These are phyloP conservation scores for Dromius quadrimaculatus DNA, from an alignment of 2,888 invertebrate genomes.

Conservation along the genomic window DNA sequence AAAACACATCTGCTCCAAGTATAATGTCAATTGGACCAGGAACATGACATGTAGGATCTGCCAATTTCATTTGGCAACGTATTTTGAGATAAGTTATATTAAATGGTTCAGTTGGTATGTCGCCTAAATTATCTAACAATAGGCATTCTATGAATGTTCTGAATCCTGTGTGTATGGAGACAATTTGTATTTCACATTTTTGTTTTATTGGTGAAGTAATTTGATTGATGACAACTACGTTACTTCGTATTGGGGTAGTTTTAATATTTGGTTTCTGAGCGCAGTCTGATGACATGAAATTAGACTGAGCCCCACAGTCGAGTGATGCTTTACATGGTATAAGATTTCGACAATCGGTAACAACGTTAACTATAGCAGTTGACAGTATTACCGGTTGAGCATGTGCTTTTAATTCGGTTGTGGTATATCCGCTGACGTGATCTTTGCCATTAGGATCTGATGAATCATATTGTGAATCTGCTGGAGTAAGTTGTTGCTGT, in stretches of 20 bases:
- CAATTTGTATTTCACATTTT: neutral
- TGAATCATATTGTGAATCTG: neutral
- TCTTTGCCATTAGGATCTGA: neutral
- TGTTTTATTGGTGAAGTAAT: neutral
- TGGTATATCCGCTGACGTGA: neutral
- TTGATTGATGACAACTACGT: neutral
- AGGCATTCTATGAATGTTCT: neutral
- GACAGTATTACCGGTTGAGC: neutral
- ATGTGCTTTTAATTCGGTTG: neutral
- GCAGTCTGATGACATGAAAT: neutral
- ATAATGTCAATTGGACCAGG: neutral
- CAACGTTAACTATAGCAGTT: neutral
- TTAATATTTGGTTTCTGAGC: neutral
- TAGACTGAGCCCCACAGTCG: neutral
- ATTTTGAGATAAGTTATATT: neutral
- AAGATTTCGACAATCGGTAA: neutral
- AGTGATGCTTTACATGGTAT: neutral
- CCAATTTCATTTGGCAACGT: neutral
- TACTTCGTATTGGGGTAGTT: neutral
- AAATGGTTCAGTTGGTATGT: neutral
- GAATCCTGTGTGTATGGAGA: neutral
- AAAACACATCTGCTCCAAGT: slow-evolving; percentile 1
- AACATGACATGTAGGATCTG: neutral
- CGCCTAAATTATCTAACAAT: neutral
- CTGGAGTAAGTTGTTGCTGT: neutral